A percentile compares a stretch with the other conserved stretches of the same genome.
Conservation (phyloP, 2,888 invertebrate species). For the Oscheius myriophilus region DNA sequence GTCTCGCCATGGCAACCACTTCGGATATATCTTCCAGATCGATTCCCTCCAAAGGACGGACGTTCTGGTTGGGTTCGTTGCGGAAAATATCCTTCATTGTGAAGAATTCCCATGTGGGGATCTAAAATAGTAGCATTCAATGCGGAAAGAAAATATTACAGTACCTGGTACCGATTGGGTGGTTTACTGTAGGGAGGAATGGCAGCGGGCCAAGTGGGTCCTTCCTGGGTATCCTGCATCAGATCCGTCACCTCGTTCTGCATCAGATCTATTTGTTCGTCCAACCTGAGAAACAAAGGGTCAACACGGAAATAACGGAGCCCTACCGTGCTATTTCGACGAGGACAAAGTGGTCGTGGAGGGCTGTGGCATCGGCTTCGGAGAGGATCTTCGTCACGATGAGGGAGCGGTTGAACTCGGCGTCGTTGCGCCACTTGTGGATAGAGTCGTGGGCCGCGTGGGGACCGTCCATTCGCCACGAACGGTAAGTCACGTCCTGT, state of each 20-base stretch:
- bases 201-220: constrained; percentile 81
- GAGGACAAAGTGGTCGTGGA: constrained; percentile 69
- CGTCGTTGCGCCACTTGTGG: constrained; percentile 42
- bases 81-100: constrained; percentile 85
- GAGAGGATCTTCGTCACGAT: constrained; percentile 72
- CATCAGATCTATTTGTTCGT: constrained; percentile 71
- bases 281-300: constrained; percentile 25
- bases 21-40: constrained; percentile 78
- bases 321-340: constrained; percentile 57
- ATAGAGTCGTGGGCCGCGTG: constrained; percentile 54
- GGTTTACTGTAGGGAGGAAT: constrained; percentile 79
- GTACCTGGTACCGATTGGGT: constrained; percentile 75
- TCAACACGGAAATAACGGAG: not conserved
- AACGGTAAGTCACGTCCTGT: constrained; percentile 41
- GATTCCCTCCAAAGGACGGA: constrained; percentile 75
- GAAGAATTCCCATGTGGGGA: constrained; percentile 86
- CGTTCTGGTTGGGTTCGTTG: constrained; percentile 82
- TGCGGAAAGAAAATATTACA: not conserved
- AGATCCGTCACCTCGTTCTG: constrained; percentile 73
- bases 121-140: constrained; percentile 77
- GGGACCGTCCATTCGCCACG: constrained; percentile 50
- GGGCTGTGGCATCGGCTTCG: constrained; percentile 71
- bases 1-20: constrained; percentile 71
- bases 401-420: constrained; percentile 64
- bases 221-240: constrained; percentile 71